Evolutionary conservation across 2,888 invertebrate species (phyloP).

Genomic region (Agrotis clavis): DNA sequence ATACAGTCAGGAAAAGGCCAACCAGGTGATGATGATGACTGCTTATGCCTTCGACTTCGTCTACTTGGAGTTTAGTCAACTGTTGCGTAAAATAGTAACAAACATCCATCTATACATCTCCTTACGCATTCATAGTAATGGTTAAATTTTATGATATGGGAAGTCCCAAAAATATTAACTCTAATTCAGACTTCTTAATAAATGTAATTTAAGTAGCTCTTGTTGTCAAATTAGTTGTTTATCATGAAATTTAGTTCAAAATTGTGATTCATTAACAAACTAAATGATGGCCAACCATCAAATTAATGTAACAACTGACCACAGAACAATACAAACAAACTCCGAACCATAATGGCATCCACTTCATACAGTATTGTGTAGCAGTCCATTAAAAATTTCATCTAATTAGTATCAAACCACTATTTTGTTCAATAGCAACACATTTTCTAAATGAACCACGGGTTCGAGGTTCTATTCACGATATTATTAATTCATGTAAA

Average conservation of each 20-base stretch:
- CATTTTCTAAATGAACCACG: not conserved
- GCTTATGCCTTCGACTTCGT: too few relatives aligned
- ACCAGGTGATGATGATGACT: too few relatives aligned
- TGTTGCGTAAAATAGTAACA: too few relatives aligned
- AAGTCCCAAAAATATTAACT: too few relatives aligned
- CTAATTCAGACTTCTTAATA: constrained; percentile 8
- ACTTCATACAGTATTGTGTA: constrained; percentile 4
- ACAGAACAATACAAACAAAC: constrained; percentile 37
- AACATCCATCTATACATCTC: too few relatives aligned
- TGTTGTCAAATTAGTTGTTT: not conserved
- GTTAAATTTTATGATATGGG: too few relatives aligned
- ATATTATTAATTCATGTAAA: constrained; percentile 44
- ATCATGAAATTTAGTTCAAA: constrained; percentile 9
- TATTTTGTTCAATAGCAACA: constrained; percentile 22
- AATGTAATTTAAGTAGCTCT: constrained; percentile 8
- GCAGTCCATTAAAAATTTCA: constrained; percentile 25
- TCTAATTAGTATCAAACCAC: constrained; percentile 38
- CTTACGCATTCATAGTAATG: too few relatives aligned
- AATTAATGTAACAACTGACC: constrained; percentile 37
- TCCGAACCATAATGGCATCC: constrained; percentile 21
- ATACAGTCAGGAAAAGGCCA: too few relatives aligned
- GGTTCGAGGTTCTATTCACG: constrained; percentile 8
- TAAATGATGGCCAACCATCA: constrained; percentile 1
- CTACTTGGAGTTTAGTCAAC: too few relatives aligned
- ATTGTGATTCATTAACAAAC: constrained; percentile 8